Evolutionary conservation across 2,113 vertebrate species (phyloP), one percentile per base, ranked within the genome.

Genomic region (Elephas maximus): DNA sequence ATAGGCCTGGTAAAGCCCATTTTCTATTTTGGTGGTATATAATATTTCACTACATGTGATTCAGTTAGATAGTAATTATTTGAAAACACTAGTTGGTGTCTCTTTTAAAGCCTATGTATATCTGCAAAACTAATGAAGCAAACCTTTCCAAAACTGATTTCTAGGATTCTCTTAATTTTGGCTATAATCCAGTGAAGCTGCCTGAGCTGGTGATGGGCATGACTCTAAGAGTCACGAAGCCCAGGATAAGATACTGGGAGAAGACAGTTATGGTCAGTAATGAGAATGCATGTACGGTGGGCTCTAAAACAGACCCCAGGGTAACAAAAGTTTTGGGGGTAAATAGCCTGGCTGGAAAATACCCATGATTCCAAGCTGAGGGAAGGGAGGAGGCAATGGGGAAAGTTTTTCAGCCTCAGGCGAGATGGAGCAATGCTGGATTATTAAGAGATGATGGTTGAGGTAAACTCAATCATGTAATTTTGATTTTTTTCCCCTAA

Each of bases 31-130:
- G 62, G 6, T 57, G 44, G 33, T 57, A 28, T 62, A 33, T 77
- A 51, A 57, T 77, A 51, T 24, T 79, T 33, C 9, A 93, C 41
- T 62, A 7, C 0, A 63, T 88, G 37, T 41, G 53, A 44, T 78
- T 85, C 71, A 53, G 73, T 30, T 93, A 20, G 37, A 90, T 96
- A 94, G 83, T 88, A 63, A 44, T 88, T 97, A 85, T 97, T 71
- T 90, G 69, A 33, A 83, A 96, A 67, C 9, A 92, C 28, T 51
- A 73, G 26, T 60, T 95, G 11, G 17, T 77, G 26, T 48, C 48
- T 90, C 69, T 60, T 44, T 17, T 88, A 80, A 91, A 62, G 8
- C 4, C 4, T 76, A 71, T 21, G 20, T 69, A 67, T 63, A 24
- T 33, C 60, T 92, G 30, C 20, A 62, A 93, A 95, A 92, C 20